Percentiles rank a stretch among this genome's conserved stretches.
Evolutionary conservation across 2,888 invertebrate species (phyloP).

Genomic region (Phalangium opilio): DNA sequence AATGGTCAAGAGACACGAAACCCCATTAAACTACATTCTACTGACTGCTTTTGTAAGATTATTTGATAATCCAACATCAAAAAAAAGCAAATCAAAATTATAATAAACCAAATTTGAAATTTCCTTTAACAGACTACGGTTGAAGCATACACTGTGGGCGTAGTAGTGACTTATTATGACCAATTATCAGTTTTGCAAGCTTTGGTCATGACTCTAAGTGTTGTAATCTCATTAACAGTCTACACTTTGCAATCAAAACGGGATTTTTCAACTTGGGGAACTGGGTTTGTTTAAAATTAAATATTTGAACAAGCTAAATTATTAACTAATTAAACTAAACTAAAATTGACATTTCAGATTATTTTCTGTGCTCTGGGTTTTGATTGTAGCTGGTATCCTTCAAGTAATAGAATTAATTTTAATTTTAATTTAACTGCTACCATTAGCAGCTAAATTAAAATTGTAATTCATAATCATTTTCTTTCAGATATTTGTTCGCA

Average conservation of each 20-base stretch:
- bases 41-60: conserved; percentile 55
- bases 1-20: conserved; percentile 55
- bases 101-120: too few species aligned
- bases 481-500: conserved; percentile 53
- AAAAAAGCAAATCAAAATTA: not conserved
- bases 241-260: conserved; percentile 71
- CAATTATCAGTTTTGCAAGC: conserved; percentile 60
- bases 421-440: too few species aligned
- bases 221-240: conserved; percentile 56
- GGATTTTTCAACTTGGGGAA: conserved; percentile 62
- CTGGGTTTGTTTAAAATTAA: conserved; percentile 43
- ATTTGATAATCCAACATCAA: not conserved
- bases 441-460: not conserved
- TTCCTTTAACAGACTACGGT: too few species aligned
- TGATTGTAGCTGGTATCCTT: conserved; percentile 54
- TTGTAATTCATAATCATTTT: conserved; percentile 1
- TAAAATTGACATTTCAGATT: conserved; percentile 36
- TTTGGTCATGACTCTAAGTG: conserved; percentile 53
- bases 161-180: conserved; percentile 54
- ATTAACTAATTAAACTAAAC: not conserved
- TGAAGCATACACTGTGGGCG: not conserved
- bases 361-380: conserved; percentile 47
- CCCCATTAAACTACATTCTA: conserved; percentile 63
- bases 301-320: not conserved
- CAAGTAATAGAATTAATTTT: conserved; percentile 29